Base-by-base conservation (phyloP, 1,140 invertebrate genomes). In the Atopsyche davidsoni region DNA sequence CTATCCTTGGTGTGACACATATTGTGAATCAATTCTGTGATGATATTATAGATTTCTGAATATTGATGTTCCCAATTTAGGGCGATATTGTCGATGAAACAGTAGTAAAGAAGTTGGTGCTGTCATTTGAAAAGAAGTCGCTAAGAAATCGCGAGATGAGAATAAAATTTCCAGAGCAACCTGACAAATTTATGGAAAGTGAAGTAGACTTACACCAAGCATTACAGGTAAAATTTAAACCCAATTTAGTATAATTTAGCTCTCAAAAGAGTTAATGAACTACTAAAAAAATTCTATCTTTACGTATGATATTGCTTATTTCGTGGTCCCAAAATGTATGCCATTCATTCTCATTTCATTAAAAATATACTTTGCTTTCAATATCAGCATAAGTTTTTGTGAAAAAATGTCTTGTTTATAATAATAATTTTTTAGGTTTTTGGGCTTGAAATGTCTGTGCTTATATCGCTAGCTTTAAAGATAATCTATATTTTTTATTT, bases 151-250 rank as follows among this genome's bases (percentile, higher is more conserved):
- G 96, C 66, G 96, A 99, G 75, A 92, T 97, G 85, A 79, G 97
- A 59, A 97, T 99, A 1, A 99, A 99, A 70, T 98, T 94, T 74
- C 89, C 94, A 2, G 96, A 98, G 69, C 83, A 89, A 59, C 92
- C 97, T 31, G 91, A 97, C 65, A 96, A 96, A 69, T 99, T 99
- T 72, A 97, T 99, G 94, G 96, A 99, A 59, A 97, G 95, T 41
- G 97, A 99, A 77, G 73, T 99, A 9, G 94, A 98, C 70, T 70
- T 98, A 34, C 90, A 96, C 72, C 89, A 92, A 61, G 82, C 86
- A 1, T 78, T 98, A 43, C 72, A 74, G 62, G 70, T 73, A 63
- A n/a, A n/a, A n/a, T n/a, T n/a, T n/a, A n/a, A n/a, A n/a, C n/a
- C n/a, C n/a, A n/a, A n/a, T n/a, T n/a, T n/a, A n/a, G n/a, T n/a